Conservation (phyloP, 2,113 vertebrate genomes). For the Ornithorhynchus anatinus region DNA sequence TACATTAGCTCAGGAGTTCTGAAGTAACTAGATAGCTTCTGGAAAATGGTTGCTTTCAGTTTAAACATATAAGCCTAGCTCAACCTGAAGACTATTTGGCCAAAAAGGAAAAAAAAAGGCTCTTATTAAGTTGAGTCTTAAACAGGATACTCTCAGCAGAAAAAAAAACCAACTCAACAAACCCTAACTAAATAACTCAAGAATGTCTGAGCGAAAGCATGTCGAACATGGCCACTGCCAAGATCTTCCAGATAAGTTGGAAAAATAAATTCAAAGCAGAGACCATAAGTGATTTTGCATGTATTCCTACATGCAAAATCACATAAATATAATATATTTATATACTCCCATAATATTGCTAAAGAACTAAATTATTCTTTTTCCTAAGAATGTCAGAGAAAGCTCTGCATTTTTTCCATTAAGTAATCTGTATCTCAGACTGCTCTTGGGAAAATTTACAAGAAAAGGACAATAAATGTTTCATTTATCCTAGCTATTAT, state of each 20-base stretch:
- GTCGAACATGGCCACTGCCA: slow-evolving; percentile 40
- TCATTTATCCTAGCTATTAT: too few species aligned
- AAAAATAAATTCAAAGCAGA: slow-evolving; percentile 25
- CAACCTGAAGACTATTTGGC: background rate
- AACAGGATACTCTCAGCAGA: slow-evolving; percentile 38
- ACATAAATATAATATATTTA: too few species aligned
- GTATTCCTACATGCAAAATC: too few species aligned
- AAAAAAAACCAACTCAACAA: slow-evolving; percentile 52
- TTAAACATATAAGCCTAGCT: background rate
- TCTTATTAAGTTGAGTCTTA: slow-evolving; percentile 22
- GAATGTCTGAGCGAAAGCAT: slow-evolving; percentile 60
- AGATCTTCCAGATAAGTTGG: slow-evolving; percentile 48
- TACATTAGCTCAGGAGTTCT: background rate
- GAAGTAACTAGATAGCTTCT: slow-evolving; percentile 22
- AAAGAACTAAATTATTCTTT: background rate
- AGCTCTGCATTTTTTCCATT: background rate
- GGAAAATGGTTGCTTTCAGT: background rate
- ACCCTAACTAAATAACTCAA: slow-evolving; percentile 59
- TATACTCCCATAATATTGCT: background rate
- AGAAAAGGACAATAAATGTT: too few species aligned
- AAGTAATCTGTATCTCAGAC: too few species aligned
- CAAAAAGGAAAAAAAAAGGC: slow-evolving; percentile 1
- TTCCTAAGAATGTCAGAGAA: background rate
- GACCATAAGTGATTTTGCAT: too few species aligned
- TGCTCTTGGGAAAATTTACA: too few species aligned